phyloP scores from a whole-genome alignment of 2,888 invertebrate genomes.

The Cantharis rustica region DNA sequence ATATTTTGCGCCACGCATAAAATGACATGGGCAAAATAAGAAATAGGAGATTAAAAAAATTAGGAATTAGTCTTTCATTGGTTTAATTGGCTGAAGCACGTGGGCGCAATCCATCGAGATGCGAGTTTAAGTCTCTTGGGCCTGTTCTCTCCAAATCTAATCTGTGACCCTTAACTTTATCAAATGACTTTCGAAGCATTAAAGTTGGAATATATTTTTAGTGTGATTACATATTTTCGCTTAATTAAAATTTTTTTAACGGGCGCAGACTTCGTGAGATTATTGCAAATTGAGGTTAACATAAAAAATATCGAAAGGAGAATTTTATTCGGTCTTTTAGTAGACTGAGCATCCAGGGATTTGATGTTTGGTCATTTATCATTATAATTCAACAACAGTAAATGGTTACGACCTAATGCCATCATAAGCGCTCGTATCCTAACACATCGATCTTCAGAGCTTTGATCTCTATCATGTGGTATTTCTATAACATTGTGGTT shows the following conservation, averaged over 20 bases:
- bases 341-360: slow-evolving; percentile 10
- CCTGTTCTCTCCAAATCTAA: neutral
- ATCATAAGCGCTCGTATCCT: slow-evolving; percentile 13
- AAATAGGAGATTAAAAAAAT: neutral
- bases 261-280: neutral
- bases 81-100: neutral
- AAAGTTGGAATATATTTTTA: neutral
- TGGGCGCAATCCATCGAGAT: neutral
- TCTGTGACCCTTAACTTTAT: neutral
- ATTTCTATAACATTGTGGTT: slow-evolving; percentile 18
- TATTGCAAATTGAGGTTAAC: neutral
- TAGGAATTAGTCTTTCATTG: neutral
- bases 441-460: slow-evolving; percentile 22
- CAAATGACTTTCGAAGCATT: neutral
- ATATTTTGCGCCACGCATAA: neutral
- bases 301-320: slow-evolving; percentile 17
- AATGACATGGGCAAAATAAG: neutral
- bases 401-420: slow-evolving; percentile 16
- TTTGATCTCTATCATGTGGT: slow-evolving; percentile 20
- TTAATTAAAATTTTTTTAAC: neutral
- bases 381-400: slow-evolving; percentile 26
- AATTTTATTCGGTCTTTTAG: slow-evolving; percentile 22
- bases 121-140: neutral
- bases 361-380: slow-evolving; percentile 27
- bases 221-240: neutral